Evolutionary conservation across 2,797 vertebrate species (phyloP), one percentile per base, ranked within the genome.

Genomic region (Halcyon leucocephala): DNA sequence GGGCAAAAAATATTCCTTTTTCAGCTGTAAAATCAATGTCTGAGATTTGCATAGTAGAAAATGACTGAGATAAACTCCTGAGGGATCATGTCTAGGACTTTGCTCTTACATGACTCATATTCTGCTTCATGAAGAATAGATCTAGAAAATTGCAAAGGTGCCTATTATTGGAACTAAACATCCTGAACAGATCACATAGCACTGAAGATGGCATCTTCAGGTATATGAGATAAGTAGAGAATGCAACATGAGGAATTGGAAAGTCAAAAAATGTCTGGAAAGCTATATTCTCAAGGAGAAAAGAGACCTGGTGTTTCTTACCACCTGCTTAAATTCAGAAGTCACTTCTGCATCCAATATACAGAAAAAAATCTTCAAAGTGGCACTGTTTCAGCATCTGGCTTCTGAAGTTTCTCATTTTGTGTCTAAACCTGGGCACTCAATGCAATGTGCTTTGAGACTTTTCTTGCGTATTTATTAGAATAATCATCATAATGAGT

Each of bases 341-440:
- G 49, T 86, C 19, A 26, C n/a, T 86, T 81, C 41, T 80, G 15
- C 65, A 76, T 55, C 29, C 39, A 48, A 79, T 24, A 64, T 18
- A 83, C 3, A 73, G 35, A 33, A 44, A 84, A 62, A 87, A 29
- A 14, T 46, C 31, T 94, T 70, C 64, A 31, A 78, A 90, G 44
- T 13, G 9, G 18, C 29, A 52, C 60, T 77, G 51, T 5, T 94
- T 74, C 55, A 84, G 39, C 82, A 94, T 48, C 80, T 90, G 88
- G 70, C 46, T 93, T 81, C 73, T 83, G 73, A 91, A 86, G 79
- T 60, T 76, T 42, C 42, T 93, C 35, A 54, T 86, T 94, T 79
- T 91, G 7, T 73, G 4, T 88, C 66, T 92, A 65, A 76, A 92
- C 25, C 44, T 72, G 25, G 37, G 18, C 65, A 72, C 12, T 71